Conservation (phyloP, 2,888 invertebrate genomes). For the Clunio marinus region DNA sequence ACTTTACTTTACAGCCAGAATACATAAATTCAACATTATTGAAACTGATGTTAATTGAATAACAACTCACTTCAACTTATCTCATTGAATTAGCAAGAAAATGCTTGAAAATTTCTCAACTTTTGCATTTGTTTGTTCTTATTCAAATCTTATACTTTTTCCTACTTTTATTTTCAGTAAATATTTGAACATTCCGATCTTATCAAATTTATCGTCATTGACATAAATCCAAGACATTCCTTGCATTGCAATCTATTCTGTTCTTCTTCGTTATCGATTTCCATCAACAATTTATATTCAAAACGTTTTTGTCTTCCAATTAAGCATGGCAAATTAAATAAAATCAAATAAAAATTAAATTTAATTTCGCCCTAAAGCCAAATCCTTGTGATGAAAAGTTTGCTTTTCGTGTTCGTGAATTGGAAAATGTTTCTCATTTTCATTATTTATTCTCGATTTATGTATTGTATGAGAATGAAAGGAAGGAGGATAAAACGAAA, state of each 20-base stretch:
- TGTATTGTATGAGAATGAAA: not conserved
- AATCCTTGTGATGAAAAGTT: not conserved
- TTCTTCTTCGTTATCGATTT: constrained; percentile 28
- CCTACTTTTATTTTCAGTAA: too few relatives aligned
- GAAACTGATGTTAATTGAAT: too few relatives aligned
- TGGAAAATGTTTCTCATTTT: not conserved
- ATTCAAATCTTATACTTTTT: too few relatives aligned
- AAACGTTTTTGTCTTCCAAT: constrained; percentile 37
- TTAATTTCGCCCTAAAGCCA: not conserved
- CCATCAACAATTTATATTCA: constrained; percentile 25
- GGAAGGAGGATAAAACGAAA: constrained; percentile 12
- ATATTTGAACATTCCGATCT: constrained; percentile 20
- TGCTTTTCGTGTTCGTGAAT: not conserved
- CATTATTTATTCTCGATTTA: not conserved
- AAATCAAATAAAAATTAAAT: constrained; percentile 29
- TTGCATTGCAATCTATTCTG: too few relatives aligned
- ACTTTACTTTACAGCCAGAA: too few relatives aligned
- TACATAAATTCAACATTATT: too few relatives aligned
- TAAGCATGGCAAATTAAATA: constrained; percentile 38
- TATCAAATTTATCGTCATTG: constrained; percentile 20
- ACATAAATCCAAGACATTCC: not conserved
- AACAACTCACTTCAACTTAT: too few relatives aligned
- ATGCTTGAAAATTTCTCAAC: not conserved
- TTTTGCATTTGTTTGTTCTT: not conserved
- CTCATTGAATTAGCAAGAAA: too few relatives aligned